phyloP scores from a whole-genome alignment of 2,113 vertebrate genomes.

The Bambusicola thoracicus region DNA sequence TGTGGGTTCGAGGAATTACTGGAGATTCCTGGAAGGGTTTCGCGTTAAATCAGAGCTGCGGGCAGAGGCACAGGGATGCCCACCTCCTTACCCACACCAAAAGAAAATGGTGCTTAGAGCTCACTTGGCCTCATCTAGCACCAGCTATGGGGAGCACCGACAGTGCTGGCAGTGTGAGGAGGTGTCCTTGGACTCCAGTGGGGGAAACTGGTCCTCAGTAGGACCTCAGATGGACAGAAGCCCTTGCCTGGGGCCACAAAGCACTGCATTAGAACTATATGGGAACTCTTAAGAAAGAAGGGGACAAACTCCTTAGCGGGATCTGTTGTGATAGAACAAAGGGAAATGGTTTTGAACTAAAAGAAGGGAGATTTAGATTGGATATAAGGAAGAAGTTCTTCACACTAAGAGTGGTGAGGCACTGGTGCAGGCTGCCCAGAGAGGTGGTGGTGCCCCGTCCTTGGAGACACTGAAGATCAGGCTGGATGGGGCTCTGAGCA shows the following conservation, averaged over 20 bases:
- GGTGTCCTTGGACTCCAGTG: neutral
- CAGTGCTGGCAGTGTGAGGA: neutral
- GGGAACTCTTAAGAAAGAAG: too few species aligned
- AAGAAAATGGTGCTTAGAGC: neutral
- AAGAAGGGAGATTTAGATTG: too few species aligned
- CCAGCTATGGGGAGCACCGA: neutral
- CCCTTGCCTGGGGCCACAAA: neutral
- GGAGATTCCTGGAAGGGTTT: neutral
- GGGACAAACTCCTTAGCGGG: too few species aligned
- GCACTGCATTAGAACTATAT: neutral
- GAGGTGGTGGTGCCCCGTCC: too few species aligned
- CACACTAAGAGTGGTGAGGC: too few species aligned
- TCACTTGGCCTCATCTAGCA: neutral
- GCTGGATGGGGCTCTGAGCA: too few species aligned
- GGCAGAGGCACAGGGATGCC: neutral
- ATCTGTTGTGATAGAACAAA: too few species aligned
- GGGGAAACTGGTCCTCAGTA: neutral
- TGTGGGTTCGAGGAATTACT: neutral
- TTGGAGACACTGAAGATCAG: too few species aligned
- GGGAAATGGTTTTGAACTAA: too few species aligned
- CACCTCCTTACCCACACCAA: neutral
- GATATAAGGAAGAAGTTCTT: too few species aligned
- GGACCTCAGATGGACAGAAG: neutral
- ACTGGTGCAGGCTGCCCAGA: too few species aligned
- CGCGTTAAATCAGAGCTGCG: neutral